Percentiles rank a stretch among this genome's conserved stretches.
Evolutionary conservation across 37 sponge, comb jelly and placozoan species (phyloP).

Genomic region (Haliclona indistincta): DNA sequence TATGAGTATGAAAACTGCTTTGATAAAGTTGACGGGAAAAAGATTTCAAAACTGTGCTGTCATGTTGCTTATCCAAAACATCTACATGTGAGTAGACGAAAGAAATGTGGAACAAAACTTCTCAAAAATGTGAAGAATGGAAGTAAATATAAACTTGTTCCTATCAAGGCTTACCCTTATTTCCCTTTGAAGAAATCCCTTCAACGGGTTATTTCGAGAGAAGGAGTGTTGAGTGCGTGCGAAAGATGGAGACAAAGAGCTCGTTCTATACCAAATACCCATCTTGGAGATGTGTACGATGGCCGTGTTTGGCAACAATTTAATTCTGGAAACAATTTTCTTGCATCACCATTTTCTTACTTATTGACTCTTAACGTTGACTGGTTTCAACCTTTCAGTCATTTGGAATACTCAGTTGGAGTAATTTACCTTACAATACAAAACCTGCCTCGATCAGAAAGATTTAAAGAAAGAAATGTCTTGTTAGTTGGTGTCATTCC

Average conservation of each 20-base stretch:
- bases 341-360: conserved; percentile 34
- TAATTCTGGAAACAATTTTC: conserved; percentile 2
- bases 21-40: conserved; percentile 3
- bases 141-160: conserved; percentile 18
- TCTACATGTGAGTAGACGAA: conserved; percentile 15
- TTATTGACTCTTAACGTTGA: conserved; percentile 57
- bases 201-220: conserved; percentile 3
- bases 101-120: conserved; percentile 28
- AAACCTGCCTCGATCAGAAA: conserved; percentile 39
- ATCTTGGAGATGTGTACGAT: conserved; percentile 58
- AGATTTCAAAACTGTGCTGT: conserved; percentile 30
- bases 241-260: conserved; percentile 43
- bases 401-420: conserved; percentile 54
- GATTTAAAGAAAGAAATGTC: conserved; percentile 45
- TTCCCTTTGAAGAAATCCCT: conserved; percentile 9
- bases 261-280: neutral
- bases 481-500: conserved; percentile 59
- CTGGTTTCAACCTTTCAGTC: conserved; percentile 42
- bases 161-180: conserved; percentile 45
- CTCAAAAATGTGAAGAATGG: conserved; percentile 12
- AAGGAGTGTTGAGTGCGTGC: conserved; percentile 23
- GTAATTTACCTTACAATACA: conserved; percentile 59
- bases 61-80: conserved; percentile 58
- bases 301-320: conserved; percentile 47
- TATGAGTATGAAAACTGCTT: conserved; percentile 54